A percentile compares a stretch with the other conserved stretches of the same genome.
These are phyloP conservation scores for Lepidothrix coronata DNA, from an alignment of 2,113 vertebrate species.

Conservation along the genomic window DNA sequence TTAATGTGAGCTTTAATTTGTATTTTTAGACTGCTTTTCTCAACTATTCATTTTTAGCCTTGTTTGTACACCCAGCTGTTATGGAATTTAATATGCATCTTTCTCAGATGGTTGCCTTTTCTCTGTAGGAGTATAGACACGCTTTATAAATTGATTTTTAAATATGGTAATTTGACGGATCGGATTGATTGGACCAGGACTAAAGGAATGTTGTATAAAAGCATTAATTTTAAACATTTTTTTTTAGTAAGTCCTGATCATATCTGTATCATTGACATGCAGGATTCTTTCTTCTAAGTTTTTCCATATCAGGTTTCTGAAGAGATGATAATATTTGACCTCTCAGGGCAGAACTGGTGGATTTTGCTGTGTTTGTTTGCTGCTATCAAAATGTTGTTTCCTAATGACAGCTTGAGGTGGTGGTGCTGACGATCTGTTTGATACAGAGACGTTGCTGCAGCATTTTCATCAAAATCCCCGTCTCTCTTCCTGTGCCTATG, in stretches of 20 bases:
- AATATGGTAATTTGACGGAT: not conserved
- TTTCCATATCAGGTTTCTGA: not conserved
- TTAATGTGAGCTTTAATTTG: conserved; percentile 63
- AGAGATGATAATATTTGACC: not conserved
- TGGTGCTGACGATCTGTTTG: not conserved
- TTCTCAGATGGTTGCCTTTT: conserved; percentile 44
- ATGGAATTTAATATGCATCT: conserved; percentile 45
- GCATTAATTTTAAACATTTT: not conserved
- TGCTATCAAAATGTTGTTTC: not conserved
- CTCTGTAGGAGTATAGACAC: conserved; percentile 38
- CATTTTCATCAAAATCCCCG: not conserved
- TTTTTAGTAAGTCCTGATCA: not conserved
- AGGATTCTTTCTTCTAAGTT: not conserved
- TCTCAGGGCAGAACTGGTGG: not conserved
- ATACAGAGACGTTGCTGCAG: not conserved
- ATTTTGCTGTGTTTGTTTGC: not conserved
- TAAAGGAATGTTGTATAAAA: not conserved
- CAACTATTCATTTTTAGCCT: conserved; percentile 57
- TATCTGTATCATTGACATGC: not conserved
- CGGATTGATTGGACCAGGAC: not conserved
- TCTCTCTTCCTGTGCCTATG: not conserved
- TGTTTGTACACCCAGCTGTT: conserved; percentile 59
- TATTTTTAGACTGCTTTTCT: conserved; percentile 62
- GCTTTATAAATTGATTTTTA: conserved; percentile 55
- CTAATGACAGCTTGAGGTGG: not conserved